phyloP scores from a whole-genome alignment of 2,797 vertebrate genomes.

The Neopelma chrysocephalum region DNA sequence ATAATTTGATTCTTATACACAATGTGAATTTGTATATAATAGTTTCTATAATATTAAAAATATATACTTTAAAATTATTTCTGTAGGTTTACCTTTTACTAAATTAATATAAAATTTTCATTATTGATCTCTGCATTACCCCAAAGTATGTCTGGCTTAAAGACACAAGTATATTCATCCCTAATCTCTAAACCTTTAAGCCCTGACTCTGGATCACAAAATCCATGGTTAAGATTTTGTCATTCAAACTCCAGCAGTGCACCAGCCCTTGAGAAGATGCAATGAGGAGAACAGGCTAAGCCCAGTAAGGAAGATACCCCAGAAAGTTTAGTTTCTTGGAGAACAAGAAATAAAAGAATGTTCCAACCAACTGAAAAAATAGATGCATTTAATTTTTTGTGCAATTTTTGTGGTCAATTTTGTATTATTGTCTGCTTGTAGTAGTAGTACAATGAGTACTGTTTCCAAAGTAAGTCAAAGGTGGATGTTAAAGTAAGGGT shows the following conservation, averaged over 20 bases:
- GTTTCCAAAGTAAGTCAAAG: not conserved
- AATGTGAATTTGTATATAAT: not conserved
- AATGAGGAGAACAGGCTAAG: not conserved
- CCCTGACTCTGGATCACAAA: not conserved
- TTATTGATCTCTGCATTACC: not conserved
- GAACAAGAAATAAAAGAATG: not conserved
- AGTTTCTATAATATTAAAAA: not conserved
- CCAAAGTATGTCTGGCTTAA: not conserved
- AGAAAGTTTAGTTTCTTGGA: not conserved
- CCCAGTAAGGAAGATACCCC: not conserved
- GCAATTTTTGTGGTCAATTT: not conserved
- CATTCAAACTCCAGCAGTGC: not conserved
- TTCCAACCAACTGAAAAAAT: not conserved
- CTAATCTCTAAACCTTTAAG: not conserved
- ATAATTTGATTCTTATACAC: not conserved
- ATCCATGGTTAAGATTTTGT: not conserved
- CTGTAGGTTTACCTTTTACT: not conserved
- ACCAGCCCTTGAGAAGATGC: not conserved
- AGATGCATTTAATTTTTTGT: not conserved
- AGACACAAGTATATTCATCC: not conserved
- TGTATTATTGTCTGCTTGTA: not conserved
- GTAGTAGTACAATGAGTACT: not conserved
- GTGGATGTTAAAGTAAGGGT: not conserved
- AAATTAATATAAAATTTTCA: not conserved
- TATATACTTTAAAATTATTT: not conserved